Evolutionary conservation across 1,140 invertebrate genomes (phyloP).

Genomic region (Leptinotarsa defecta): DNA sequence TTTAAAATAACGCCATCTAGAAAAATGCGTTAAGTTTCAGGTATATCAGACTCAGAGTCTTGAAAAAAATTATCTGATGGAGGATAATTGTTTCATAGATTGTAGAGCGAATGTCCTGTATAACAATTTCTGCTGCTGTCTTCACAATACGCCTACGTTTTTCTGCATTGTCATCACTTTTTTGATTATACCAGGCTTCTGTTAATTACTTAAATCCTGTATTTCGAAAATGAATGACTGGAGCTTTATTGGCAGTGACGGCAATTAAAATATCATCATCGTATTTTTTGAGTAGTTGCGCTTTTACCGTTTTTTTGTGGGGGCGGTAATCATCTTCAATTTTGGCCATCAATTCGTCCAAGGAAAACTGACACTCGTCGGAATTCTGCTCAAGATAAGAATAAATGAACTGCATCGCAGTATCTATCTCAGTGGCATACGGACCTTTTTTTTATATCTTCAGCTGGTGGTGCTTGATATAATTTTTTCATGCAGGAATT

Average conservation of each 20-base stretch:
- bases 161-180: neutral
- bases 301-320: conserved; percentile 13
- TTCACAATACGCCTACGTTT: neutral
- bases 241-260: neutral
- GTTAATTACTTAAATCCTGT: neutral
- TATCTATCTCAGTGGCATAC: conserved; percentile 6
- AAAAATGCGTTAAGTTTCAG: conserved; percentile 4
- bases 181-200: neutral
- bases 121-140: neutral
- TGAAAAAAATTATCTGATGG: conserved; percentile 3
- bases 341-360: conserved; percentile 20
- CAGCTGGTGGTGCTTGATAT: conserved; percentile 9
- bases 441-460: conserved; percentile 1
- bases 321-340: conserved; percentile 23
- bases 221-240: neutral
- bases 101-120: neutral
- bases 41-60: neutral
- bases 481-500: conserved; percentile 19
- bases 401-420: conserved; percentile 25
- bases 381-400: conserved; percentile 16
- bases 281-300: conserved; percentile 28
- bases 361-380: neutral
- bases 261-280: conserved; percentile 17
- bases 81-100: neutral
- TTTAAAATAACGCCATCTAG: conserved; percentile 10